These are phyloP conservation scores for Stomorhina lunata DNA, from an alignment of 2,888 invertebrate genomes.

Conservation along the genomic window DNA sequence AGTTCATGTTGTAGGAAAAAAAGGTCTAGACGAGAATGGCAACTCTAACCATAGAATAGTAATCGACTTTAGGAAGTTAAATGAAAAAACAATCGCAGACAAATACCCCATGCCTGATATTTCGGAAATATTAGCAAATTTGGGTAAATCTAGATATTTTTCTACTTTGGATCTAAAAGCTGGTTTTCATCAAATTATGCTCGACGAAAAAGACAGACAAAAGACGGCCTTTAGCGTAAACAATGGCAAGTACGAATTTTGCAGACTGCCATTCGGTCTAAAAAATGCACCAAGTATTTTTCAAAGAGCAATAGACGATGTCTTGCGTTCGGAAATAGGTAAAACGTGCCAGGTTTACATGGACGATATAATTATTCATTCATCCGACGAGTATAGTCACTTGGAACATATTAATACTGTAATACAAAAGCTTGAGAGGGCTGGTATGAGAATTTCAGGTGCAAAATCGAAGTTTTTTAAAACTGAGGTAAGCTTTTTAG, in stretches of 20 bases:
- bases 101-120: neutral
- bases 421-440: neutral
- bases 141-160: constrained; percentile 8
- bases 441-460: neutral
- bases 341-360: constrained; percentile 36
- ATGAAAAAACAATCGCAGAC: neutral
- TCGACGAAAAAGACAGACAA: constrained; percentile 65
- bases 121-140: neutral
- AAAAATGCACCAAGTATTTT: constrained; percentile 32
- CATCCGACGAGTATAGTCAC: neutral
- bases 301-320: constrained; percentile 22
- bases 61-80: neutral
- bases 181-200: constrained; percentile 23
- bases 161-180: constrained; percentile 2
- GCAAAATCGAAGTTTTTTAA: constrained; percentile 3
- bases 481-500: constrained; percentile 12
- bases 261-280: constrained; percentile 18
- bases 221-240: constrained; percentile 76
- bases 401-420: neutral
- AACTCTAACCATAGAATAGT: constrained; percentile 9
- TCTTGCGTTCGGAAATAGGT: constrained; percentile 5
- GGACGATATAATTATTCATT: constrained; percentile 25
- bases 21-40: neutral
- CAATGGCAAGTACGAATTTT: constrained; percentile 74
- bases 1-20: constrained; percentile 1